A percentile compares a stretch with the other conserved stretches of the same genome.
These are phyloP conservation scores for Ryuthela nishihirai DNA, from an alignment of 2,888 invertebrate species.

Conservation along the genomic window DNA sequence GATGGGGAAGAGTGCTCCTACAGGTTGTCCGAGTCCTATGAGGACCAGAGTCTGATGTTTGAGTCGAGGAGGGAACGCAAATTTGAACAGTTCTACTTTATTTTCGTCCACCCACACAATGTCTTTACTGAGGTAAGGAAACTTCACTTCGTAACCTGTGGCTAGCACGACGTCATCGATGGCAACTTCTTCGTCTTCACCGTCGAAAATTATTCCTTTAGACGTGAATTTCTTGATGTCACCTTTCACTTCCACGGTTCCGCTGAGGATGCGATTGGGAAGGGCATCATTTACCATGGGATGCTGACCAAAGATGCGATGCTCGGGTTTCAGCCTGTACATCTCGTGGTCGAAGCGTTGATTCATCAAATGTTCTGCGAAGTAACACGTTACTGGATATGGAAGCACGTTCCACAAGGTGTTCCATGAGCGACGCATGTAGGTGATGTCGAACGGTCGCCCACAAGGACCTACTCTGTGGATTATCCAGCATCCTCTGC, in stretches of 20 bases:
- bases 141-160: constrained; percentile 40
- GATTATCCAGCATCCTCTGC: constrained; percentile 55
- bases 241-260: constrained; percentile 48
- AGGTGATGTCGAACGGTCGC: constrained; percentile 47
- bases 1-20: constrained; percentile 74
- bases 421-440: constrained; percentile 30
- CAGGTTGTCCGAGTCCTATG: constrained; percentile 74
- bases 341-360: constrained; percentile 49
- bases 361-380: constrained; percentile 44
- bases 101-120: constrained; percentile 28
- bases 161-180: constrained; percentile 39
- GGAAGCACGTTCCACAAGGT: constrained; percentile 35
- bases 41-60: constrained; percentile 75
- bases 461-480: constrained; percentile 52
- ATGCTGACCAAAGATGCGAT: constrained; percentile 47
- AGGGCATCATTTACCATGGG: constrained; percentile 53
- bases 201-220: constrained; percentile 35
- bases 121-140: constrained; percentile 37
- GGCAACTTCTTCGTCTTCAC: constrained; percentile 28
- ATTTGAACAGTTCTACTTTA: constrained; percentile 38
- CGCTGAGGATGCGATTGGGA: constrained; percentile 52
- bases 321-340: constrained; percentile 51
- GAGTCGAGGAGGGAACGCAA: constrained; percentile 57
- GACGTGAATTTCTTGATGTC: constrained; percentile 30
- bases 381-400: constrained; percentile 24